Evolutionary conservation across 1,140 invertebrate species (phyloP).

Genomic region (Whitmania pigra): DNA sequence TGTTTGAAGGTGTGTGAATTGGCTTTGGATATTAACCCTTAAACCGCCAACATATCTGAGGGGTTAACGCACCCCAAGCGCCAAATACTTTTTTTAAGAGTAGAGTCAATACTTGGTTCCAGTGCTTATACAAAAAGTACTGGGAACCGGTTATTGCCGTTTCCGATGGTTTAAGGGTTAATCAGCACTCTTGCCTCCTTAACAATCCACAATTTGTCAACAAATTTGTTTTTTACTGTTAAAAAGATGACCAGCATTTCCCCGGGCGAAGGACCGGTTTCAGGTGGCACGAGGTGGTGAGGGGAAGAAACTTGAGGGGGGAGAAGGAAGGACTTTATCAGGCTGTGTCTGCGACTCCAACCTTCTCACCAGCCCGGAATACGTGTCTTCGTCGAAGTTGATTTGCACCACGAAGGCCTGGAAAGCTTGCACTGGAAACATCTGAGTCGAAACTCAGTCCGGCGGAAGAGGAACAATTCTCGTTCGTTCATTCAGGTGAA

Average conservation of each 20-base stretch:
- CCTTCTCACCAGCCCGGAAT: constrained; percentile 34
- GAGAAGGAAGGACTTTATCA: constrained; percentile 34
- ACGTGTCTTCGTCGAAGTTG: constrained; percentile 34
- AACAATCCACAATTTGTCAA: too few relatives aligned
- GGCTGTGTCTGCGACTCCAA: constrained; percentile 35
- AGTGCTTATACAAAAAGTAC: too few relatives aligned
- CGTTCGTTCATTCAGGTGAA: background rate
- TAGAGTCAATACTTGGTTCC: too few relatives aligned
- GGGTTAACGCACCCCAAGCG: too few relatives aligned
- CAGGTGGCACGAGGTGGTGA: constrained; percentile 33
- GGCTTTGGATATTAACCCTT: too few relatives aligned
- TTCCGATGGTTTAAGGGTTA: too few relatives aligned
- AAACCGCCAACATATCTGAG: too few relatives aligned
- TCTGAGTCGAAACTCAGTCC: constrained; percentile 35
- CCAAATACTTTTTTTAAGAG: too few relatives aligned
- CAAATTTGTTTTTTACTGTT: too few relatives aligned
- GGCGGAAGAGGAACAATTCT: constrained; percentile 31
- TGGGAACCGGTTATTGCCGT: too few relatives aligned
- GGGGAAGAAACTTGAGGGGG: constrained; percentile 34
- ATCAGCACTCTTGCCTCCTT: too few relatives aligned
- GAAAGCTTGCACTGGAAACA: constrained; percentile 32
- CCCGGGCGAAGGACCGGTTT: constrained; percentile 31
- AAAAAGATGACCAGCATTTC: constrained; percentile 32
- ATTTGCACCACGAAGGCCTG: constrained; percentile 33
- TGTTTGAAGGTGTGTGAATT: too few relatives aligned